Percentiles rank a stretch among this genome's conserved stretches.
These are phyloP conservation scores for Zaprionus gabonicus DNA, from an alignment of 1,140 invertebrate species.

Conservation along the genomic window DNA sequence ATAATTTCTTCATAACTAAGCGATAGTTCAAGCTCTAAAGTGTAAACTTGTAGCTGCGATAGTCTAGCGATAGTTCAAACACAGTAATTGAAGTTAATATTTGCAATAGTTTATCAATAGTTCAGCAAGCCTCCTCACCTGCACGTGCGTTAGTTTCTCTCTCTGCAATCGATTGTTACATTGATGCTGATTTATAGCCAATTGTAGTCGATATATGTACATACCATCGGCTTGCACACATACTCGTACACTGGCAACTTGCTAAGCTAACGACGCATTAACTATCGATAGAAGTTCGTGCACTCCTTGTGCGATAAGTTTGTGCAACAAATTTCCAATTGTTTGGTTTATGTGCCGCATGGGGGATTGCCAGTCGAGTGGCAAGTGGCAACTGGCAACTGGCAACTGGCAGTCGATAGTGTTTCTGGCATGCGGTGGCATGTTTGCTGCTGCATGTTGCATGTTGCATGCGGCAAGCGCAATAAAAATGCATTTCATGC, in stretches of 20 bases:
- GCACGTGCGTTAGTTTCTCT: background rate
- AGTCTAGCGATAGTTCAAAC: background rate
- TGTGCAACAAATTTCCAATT: conserved; percentile 18
- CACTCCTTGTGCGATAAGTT: conserved; percentile 1
- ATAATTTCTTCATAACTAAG: background rate
- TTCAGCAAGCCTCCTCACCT: background rate
- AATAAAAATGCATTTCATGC: conserved; percentile 83
- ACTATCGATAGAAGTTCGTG: conserved; percentile 13
- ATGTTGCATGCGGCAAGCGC: conserved; percentile 34
- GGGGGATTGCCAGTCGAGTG: background rate
- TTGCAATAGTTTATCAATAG: background rate
- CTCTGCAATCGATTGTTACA: background rate
- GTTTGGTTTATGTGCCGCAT: background rate
- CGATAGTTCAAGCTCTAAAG: background rate
- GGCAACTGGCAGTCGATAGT: conserved; percentile 59
- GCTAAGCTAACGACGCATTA: background rate
- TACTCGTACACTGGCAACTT: background rate
- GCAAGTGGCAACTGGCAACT: background rate
- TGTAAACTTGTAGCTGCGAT: background rate
- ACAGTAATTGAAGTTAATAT: too few relatives aligned
- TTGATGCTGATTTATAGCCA: background rate
- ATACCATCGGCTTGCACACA: background rate
- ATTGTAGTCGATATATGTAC: background rate
- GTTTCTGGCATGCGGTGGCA: conserved; percentile 36
- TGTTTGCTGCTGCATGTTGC: conserved; percentile 41